Conservation (phyloP, 2,888 invertebrate genomes). For the Lumbricus terrestris region DNA sequence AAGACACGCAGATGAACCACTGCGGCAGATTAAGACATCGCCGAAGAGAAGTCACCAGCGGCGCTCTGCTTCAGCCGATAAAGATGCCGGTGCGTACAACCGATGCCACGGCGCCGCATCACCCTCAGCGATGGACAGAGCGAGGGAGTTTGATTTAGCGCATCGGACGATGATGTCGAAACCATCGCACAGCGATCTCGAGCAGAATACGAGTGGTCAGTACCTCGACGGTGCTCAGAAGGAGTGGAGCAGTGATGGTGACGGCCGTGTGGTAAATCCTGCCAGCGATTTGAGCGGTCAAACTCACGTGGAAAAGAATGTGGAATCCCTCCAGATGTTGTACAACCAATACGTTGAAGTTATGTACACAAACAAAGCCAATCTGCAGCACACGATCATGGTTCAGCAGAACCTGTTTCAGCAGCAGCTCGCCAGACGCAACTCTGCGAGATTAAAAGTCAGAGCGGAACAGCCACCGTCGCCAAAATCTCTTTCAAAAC, state of each 20-base stretch:
- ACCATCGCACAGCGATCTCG: conserved; percentile 3
- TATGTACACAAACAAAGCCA: conserved; percentile 72
- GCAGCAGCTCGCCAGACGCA: conserved; percentile 45
- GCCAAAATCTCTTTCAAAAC: background rate
- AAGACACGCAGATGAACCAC: background rate
- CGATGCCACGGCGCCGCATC: background rate
- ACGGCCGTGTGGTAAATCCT: background rate
- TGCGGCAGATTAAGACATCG: background rate
- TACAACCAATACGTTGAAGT: conserved; percentile 64
- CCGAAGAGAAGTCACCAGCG: background rate
- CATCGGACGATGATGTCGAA: background rate
- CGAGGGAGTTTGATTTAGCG: background rate
- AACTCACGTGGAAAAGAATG: background rate
- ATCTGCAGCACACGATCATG: conserved; percentile 70
- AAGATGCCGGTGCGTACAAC: background rate
- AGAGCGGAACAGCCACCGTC: background rate
- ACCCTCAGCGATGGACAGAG: background rate
- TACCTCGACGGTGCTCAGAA: conserved; percentile 5
- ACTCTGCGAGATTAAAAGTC: background rate
- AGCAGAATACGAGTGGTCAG: background rate
- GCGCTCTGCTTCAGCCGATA: background rate
- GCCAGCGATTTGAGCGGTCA: background rate
- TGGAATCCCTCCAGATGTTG: background rate
- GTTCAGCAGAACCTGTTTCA: conserved; percentile 67
- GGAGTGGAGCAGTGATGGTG: conserved; percentile 6